phyloP scores from a whole-genome alignment of 2,797 vertebrate species.

The Lutjanus argentimaculatus region DNA sequence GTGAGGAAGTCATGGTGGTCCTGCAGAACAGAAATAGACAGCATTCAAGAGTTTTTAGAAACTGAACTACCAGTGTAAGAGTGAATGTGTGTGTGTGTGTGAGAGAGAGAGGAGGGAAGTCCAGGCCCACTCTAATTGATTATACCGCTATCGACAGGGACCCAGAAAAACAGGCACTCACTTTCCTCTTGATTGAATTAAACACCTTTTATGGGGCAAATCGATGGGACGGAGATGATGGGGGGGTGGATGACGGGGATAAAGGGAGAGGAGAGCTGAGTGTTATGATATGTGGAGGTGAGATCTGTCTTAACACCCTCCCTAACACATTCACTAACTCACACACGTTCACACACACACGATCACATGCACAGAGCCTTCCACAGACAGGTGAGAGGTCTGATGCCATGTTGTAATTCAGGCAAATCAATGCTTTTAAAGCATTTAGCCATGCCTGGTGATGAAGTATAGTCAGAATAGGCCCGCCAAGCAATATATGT shows the following conservation, averaged over 20 bases:
- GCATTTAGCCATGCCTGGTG: conserved; percentile 93
- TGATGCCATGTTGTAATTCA: conserved; percentile 92
- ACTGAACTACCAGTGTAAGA: conserved; percentile 21
- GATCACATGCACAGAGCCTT: conserved; percentile 28
- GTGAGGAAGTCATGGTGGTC: conserved; percentile 21
- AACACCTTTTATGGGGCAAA: conserved; percentile 97
- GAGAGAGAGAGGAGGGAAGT: conserved; percentile 43
- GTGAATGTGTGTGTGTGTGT: conserved; percentile 15
- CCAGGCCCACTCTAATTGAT: conserved; percentile 92
- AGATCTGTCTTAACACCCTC: conserved; percentile 89
- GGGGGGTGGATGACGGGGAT: conserved; percentile 65
- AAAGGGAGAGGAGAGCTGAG: conserved; percentile 69
- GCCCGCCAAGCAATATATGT: conserved; percentile 92
- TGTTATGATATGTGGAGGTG: conserved; percentile 88
- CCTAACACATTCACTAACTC: conserved; percentile 23
- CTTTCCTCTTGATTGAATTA: conserved; percentile 98
- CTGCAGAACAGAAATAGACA: conserved; percentile 43
- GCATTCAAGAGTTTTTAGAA: conserved; percentile 55
- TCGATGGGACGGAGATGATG: conserved; percentile 92
- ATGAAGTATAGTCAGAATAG: conserved; percentile 96
- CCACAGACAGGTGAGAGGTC: conserved; percentile 77
- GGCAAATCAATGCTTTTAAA: conserved; percentile 98
- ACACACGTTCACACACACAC: conserved; percentile 14
- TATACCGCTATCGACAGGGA: conserved; percentile 95
- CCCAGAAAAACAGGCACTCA: conserved; percentile 96